These are phyloP conservation scores for Anthoscopus minutus DNA, from an alignment of 2,113 vertebrate genomes.

Conservation along the genomic window DNA sequence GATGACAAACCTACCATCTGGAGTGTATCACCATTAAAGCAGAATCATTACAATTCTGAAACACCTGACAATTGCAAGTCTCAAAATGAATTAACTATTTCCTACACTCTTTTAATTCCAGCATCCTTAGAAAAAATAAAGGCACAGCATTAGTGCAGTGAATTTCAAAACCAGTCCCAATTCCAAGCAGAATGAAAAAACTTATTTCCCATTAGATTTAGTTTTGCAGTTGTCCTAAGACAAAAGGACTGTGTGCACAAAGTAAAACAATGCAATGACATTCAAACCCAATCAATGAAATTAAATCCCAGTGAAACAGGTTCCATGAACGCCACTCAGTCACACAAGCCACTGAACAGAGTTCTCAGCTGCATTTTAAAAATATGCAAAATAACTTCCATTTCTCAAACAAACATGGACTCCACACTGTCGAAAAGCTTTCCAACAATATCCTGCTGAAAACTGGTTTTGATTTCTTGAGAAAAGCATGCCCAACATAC, in stretches of 20 bases:
- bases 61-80: neutral
- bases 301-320: neutral
- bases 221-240: neutral
- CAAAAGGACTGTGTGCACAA: accelerated
- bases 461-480: neutral
- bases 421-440: neutral
- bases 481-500: constrained; percentile 50
- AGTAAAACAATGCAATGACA: accelerated
- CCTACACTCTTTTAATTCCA: neutral
- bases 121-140: neutral
- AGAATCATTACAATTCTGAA: neutral
- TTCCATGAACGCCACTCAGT: neutral
- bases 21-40: neutral
- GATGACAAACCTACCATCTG: neutral
- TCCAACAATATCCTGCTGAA: neutral
- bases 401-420: neutral
- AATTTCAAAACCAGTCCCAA: neutral
- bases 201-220: neutral
- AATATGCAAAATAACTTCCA: neutral
- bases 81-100: neutral
- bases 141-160: neutral
- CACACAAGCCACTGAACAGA: neutral
- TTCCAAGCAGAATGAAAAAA: neutral
- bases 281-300: neutral
- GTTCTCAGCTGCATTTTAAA: neutral